Conservation (phyloP, 2,888 invertebrate genomes). For the Mesopsocus fuscifrons region DNA sequence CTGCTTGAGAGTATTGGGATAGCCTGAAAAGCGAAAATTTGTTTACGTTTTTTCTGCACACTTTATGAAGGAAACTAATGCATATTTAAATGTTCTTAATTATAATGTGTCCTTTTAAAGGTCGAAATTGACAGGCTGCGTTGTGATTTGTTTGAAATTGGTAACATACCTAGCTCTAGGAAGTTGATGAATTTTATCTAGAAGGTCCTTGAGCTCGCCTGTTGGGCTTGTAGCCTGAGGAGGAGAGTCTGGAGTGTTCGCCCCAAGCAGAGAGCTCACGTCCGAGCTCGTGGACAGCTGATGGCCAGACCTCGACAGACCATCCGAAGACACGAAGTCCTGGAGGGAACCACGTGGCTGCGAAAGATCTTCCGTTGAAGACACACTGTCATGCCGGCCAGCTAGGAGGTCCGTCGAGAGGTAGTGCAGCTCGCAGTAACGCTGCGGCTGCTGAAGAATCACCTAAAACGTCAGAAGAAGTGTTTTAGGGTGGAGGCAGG, state of each 20-base stretch:
- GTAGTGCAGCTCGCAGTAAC: conserved; percentile 9
- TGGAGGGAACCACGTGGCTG: conserved; percentile 5
- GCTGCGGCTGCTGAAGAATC: conserved; percentile 1
- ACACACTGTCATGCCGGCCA: conserved; percentile 2
- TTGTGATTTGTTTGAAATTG: too few species aligned
- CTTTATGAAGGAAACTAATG: too few species aligned
- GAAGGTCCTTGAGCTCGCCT: conserved; percentile 48
- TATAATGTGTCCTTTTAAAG: background rate
- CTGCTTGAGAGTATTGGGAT: background rate
- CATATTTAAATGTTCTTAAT: background rate
- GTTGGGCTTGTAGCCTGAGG: conserved; percentile 71
- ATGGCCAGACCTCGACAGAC: conserved; percentile 16
- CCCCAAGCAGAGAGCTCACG: conserved; percentile 45
- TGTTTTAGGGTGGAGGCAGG: too few species aligned
- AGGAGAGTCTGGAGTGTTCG: conserved; percentile 50
- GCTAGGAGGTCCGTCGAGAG: conserved; percentile 2
- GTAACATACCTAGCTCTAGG: conserved; percentile 20
- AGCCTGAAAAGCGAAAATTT: background rate
- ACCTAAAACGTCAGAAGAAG: background rate
- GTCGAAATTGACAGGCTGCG: too few species aligned
- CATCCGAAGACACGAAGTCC: conserved; percentile 9
- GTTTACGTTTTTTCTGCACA: background rate
- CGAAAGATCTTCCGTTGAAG: conserved; percentile 1
- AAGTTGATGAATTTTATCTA: conserved; percentile 50
- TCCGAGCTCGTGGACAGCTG: conserved; percentile 38